These are phyloP conservation scores for Danio rerio DNA, from an alignment of 2,113 vertebrate genomes.

Conservation along the genomic window GRCz12tu NC_133185.1:15663001-15663500, in stretches of 20 bases:
- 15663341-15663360: slow-evolving; percentile 5
- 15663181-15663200: slow-evolving; percentile 20
- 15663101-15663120: neutral
- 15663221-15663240: slow-evolving; percentile 31
- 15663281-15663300: neutral
- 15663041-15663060: neutral
- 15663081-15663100: neutral
- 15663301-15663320: neutral
- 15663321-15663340: neutral
- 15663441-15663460: slow-evolving; percentile 46
- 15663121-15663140: neutral
- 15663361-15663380: slow-evolving; percentile 4
- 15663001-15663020: neutral
- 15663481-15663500: slow-evolving; percentile 48
- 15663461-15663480: slow-evolving; percentile 39
- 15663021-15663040: neutral
- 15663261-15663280: slow-evolving; percentile 53
- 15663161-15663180: slow-evolving; percentile 2
- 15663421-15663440: slow-evolving; percentile 56
- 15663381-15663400: slow-evolving; percentile 12
- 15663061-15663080: neutral
- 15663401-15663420: slow-evolving; percentile 39
- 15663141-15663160: slow-evolving; percentile 2
- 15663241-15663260: slow-evolving; percentile 19
- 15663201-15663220: slow-evolving; percentile 38